Base-by-base conservation (phyloP, 1,140 invertebrate genomes). In the Palaemon carinicauda region DNA sequence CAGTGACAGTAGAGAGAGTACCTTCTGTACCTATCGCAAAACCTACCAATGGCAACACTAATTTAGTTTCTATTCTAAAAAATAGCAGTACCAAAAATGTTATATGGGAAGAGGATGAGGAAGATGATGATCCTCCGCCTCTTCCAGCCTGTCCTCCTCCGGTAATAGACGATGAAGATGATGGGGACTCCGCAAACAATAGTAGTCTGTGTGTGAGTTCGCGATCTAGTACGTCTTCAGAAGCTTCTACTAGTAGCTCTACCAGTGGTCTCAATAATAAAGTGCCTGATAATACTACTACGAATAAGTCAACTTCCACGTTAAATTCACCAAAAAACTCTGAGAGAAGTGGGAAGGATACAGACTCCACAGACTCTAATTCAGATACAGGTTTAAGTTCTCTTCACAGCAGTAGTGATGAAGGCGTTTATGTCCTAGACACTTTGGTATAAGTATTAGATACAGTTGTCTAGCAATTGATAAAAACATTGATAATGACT, bases 381-480 rank as follows among this genome's bases (percentile, higher is more conserved):
- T 93, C 93, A 0, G 93, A 94, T 89, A 93, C 93, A 0, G 93
- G 93, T 0, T 91, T 94, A 4, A 93, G 93, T 89, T 93, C 93
- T 0, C 89, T 93, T 71, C 92, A 93, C 89, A 93, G 92, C 79
- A 93, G 93, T 79, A 92, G 92, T 90, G 91, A 92, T 89, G 91
- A 92, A 90, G 90, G 91, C 0, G 90, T 87, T 31, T 91, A 91
- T 89, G 90, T 91, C 31, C 88, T 93, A 24, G 93, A 93, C 87
- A 93, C 93, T 10, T 89, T 93, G n/a, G 93, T 93, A 15, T 92
- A 85, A 90, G n/a, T 33, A 17, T 15, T 10, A 54, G 24, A 53
- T 29, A 29, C 14, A 65, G n/a, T n/a, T 65, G 12, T 0, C 73
- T 50, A 15, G 50, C 73, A 75, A 9, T 17, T 31, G n/a, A 2